Evolutionary conservation across 2,888 invertebrate species (phyloP).

Genomic region (Athetis lepigone): DNA sequence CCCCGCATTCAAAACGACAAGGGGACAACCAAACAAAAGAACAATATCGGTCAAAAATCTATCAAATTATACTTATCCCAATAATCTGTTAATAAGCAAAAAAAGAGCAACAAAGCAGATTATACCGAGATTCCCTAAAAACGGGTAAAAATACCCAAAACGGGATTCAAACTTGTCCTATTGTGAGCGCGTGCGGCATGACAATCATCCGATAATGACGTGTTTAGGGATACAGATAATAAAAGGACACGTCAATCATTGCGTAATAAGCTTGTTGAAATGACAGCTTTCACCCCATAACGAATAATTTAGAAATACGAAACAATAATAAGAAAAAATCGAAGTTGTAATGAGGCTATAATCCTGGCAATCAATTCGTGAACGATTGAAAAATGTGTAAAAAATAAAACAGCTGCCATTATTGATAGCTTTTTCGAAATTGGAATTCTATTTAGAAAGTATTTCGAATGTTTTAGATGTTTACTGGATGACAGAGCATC

Average conservation of each 20-base stretch:
- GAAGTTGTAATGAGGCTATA: slow-evolving; percentile 25
- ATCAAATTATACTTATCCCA: slow-evolving; percentile 56
- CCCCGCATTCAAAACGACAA: background rate
- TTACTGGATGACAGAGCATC: background rate
- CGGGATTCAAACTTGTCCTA: slow-evolving; percentile 53
- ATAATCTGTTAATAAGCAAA: slow-evolving; percentile 63
- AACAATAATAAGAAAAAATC: slow-evolving; percentile 4
- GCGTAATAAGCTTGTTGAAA: slow-evolving; percentile 57
- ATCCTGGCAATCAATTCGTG: slow-evolving; percentile 40
- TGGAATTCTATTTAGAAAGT: slow-evolving; percentile 20
- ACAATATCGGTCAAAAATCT: slow-evolving; percentile 53
- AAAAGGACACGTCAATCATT: slow-evolving; percentile 71
- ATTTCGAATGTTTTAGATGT: slow-evolving; percentile 2
- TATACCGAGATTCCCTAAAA: slow-evolving; percentile 72
- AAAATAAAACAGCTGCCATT: slow-evolving; percentile 39
- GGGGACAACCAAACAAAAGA: slow-evolving; percentile 21
- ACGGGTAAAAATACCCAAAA: slow-evolving; percentile 71
- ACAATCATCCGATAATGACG: slow-evolving; percentile 75
- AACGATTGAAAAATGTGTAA: background rate
- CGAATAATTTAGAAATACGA: slow-evolving; percentile 19
- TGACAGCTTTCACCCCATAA: slow-evolving; percentile 40
- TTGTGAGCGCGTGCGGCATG: slow-evolving; percentile 64
- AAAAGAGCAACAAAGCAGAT: slow-evolving; percentile 64
- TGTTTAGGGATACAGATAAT: slow-evolving; percentile 66
- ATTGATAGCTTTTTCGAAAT: slow-evolving; percentile 22